These are phyloP conservation scores for Morpho helenor DNA, from an alignment of 2,888 invertebrate genomes.

Conservation along the genomic window DNA sequence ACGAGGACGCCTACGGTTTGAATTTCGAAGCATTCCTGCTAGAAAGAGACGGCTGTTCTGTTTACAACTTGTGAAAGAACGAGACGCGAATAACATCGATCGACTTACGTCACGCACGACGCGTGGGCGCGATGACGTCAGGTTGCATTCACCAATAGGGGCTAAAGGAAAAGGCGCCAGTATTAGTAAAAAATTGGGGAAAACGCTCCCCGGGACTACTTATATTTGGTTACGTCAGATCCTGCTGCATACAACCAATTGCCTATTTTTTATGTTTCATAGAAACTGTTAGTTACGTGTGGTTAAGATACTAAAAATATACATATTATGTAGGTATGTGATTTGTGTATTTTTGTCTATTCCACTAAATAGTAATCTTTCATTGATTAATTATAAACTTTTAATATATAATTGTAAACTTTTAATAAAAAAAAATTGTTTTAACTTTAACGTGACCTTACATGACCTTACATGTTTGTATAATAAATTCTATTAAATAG, in stretches of 20 bases:
- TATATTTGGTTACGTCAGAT: constrained; percentile 32
- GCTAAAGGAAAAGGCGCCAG: constrained; percentile 63
- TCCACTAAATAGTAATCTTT: no score
- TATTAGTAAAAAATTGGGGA: constrained; percentile 46
- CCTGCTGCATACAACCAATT: constrained; percentile 22
- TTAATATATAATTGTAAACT: no score
- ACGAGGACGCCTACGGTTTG: constrained; percentile 67
- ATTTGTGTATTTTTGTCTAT: no score
- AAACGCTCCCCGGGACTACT: constrained; percentile 30
- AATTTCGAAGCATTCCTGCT: constrained; percentile 65
- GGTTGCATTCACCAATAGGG: constrained; percentile 55
- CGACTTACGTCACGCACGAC: constrained; percentile 70
- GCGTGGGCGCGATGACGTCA: constrained; percentile 78
- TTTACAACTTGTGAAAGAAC: constrained; percentile 31
- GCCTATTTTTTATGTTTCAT: constrained; percentile 1
- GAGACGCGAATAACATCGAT: constrained; percentile 59
- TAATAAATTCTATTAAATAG: background rate
- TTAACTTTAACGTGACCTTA: no score
- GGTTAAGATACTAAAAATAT: no score
- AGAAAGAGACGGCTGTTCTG: constrained; percentile 40
- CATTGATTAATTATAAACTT: no score
- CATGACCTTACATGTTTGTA: no score
- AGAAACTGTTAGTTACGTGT: no score
- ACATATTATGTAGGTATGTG: no score
- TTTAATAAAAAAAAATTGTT: no score